Base-by-base conservation (phyloP, 2,113 vertebrate genomes). In the Uria lomvia region DNA sequence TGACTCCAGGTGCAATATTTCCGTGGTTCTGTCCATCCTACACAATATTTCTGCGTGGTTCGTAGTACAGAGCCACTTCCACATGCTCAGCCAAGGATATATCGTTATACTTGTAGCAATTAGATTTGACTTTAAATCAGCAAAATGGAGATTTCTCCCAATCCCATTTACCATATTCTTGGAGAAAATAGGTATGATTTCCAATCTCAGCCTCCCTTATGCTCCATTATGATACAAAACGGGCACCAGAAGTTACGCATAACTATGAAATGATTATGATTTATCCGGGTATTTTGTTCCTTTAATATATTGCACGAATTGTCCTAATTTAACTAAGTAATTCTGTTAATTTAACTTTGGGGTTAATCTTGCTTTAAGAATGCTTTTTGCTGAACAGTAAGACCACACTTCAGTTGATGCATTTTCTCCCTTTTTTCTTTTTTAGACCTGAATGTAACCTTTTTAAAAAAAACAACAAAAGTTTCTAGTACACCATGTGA, bases 401-500 rank as follows among this genome's bases (percentile, higher is more conserved):
- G 68, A 52, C 49, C 1, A 1, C 19, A 15, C 56, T 91, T 91
- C 70, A 52, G 12, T 58, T 85, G 66, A 87, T n/a, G 66, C 62
- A 67, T 81, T 93, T 96, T 59, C 40, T n/a, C 30, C 5, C 11
- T 47, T 49, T 22, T 49, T 22, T 49, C 26, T 60, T 63, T 73
- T 87, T 97, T 97, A 97, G 90, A 95, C 83, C 87, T 91, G 93
- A 97, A 73, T 76, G 55, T 95, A 98, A 96, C 86, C 86, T 97
- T 96, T 86, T 11, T 0, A 1, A 36, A 83, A 86, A 62, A 8
- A 10, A 5, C 47, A 80, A 84, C 77, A 96, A 96, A 97, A 98
- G 90, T 97, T 98, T 97, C 93, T 92, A 92, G 92, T 71, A 45
- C 20, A 88, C 97, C 98, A 97, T 94, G 95, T 98, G 98, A 98